Evolutionary conservation across 2,888 invertebrate species (phyloP), one percentile per base, ranked within the genome.

Genomic region (Maniola hyperantus): DNA sequence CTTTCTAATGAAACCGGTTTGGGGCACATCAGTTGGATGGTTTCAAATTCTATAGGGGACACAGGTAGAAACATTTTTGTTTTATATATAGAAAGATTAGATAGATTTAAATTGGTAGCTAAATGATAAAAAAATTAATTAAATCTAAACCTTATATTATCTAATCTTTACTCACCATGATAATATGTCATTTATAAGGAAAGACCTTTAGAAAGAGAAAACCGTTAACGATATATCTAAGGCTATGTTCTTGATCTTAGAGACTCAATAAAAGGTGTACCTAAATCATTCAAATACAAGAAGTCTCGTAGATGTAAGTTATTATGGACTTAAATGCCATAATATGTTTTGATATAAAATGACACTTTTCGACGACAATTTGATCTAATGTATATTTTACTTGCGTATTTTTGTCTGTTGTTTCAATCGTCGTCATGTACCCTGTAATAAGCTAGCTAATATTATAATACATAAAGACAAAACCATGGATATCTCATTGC

Each of bases 191-290:
- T 57, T 42, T 57, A 57, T 11, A 5, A 57, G 42, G 57, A 20
- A 18, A 57, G 57, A 57, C 57, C 57, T 57, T 57, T 26, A 42
- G 57, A 57, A 13, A 42, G 42, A 57, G 36, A 34, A 39, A 57
- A 57, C n/a, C 20, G 13, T 57, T 42, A 55, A 39, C 18, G 26
- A 26, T 10, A 55, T 36, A 36, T 15, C 15, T 36, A 39, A 20
- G 20, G 15, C 26, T n/a, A 10, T 54, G 10, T 15, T 26, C 26
- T 51, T 26, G 50, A 57, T 57, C 57, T 57, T 57, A 57, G 42
- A 42, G 42, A 57, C 57, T 57, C 57, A 42, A 57, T 42, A 57
- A 57, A 18, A 57, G 42, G 34, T 57, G 36, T 11, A n/a, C n/a
- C n/a, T n/a, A 20, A 39, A 39, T 39, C 42, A 57, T 57, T 42